Evolutionary conservation across 2,888 invertebrate genomes (phyloP), one percentile per base, ranked within the genome.

Genomic region (Lepidocyrtoides sp.): DNA sequence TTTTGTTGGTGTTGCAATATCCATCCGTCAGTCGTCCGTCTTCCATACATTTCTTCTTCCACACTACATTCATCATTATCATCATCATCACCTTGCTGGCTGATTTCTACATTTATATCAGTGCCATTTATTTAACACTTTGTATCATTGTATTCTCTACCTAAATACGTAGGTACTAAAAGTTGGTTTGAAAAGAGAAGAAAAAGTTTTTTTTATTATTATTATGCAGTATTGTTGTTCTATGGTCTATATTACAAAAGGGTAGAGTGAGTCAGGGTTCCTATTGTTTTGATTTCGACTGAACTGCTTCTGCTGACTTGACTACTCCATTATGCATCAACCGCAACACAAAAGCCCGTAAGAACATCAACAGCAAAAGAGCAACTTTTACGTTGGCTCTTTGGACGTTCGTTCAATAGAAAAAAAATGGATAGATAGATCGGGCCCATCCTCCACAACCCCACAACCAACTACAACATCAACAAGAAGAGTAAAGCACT

Each of bases 361-460:
- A 36, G 32, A 63, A 84, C 23, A 44, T 41, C 44, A 36, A n/a
- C 57, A 60, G 48, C 83, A 66, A 63, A 44, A 83, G 86, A 86
- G 36, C 75, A 77, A 77, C 81, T 75, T 88, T 82, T 57, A 82
- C 87, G 26, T 79, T 84, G 12, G 69, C 66, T 66, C 63, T 77
- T 51, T 86, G 72, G 41, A 60, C 41, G 75, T 57, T 82, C 81
- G 36, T 77, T 77, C 81, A 41, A 84, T n/a, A n/a, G n/a, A n/a
- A n/a, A n/a, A n/a, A n/a, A n/a, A n/a, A n/a, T n/a, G n/a, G n/a
- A 79, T 57, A 75, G 82, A 83, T 83, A 77, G 69, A 88, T 79
- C 17, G 77, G 66, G 90, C 85, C 84, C 90, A 85, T 90, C 90
- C 90, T 90, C 90, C 90, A 51, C 63, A 48, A 32, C 72, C 72